Conservation (phyloP, 2,888 invertebrate genomes). For the Ichneumoninae sp. region DNA sequence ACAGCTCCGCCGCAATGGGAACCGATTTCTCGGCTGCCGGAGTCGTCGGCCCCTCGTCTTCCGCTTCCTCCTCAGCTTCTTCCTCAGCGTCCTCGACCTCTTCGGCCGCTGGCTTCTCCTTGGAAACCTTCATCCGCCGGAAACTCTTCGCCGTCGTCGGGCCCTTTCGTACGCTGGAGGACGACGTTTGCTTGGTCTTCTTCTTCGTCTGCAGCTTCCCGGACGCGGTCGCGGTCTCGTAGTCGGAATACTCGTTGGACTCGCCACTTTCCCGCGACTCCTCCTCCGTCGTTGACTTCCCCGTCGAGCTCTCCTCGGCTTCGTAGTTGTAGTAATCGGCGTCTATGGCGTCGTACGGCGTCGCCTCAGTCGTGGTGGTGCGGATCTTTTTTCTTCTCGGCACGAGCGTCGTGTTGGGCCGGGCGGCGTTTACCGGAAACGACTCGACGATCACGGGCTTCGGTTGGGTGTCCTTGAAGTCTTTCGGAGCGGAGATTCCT, state of each 20-base stretch:
- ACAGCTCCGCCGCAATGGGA: constrained; percentile 39
- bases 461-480: neutral
- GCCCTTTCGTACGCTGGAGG: neutral
- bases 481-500: neutral
- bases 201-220: constrained; percentile 28
- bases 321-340: constrained; percentile 60
- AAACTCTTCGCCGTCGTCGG: neutral
- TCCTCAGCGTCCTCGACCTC: neutral
- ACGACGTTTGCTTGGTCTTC: constrained; percentile 13
- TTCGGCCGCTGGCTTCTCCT: neutral
- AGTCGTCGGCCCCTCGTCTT: neutral
- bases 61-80: neutral
- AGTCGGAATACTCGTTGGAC: constrained; percentile 35
- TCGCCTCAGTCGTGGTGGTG: constrained; percentile 30
- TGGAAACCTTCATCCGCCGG: neutral
- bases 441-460: constrained; percentile 3
- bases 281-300: neutral
- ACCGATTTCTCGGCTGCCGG: neutral
- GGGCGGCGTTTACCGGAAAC: neutral
- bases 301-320: neutral
- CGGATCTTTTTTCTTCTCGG: constrained; percentile 8
- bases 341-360: constrained; percentile 59
- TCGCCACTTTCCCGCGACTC: neutral
- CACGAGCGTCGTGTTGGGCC: constrained; percentile 31
- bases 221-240: neutral